phyloP scores from a whole-genome alignment of 2,113 vertebrate genomes.

The Myanophis thanlyinensis region DNA sequence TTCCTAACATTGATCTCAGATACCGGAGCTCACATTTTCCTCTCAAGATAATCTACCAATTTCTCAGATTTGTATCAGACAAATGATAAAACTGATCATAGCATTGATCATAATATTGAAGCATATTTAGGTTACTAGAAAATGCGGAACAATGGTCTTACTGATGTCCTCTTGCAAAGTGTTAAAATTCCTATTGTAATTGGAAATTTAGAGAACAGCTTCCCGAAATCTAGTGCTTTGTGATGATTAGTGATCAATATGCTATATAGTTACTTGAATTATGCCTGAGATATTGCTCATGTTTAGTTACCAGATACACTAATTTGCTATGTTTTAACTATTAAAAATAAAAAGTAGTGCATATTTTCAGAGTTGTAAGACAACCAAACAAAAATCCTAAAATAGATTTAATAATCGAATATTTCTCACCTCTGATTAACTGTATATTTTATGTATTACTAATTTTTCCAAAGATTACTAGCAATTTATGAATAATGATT shows the following conservation, averaged over 20 bases:
- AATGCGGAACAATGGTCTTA: background rate
- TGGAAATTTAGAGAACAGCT: background rate
- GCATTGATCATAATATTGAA: background rate
- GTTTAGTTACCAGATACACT: background rate
- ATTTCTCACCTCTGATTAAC: constrained; percentile 14
- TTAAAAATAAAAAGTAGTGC: constrained; percentile 18
- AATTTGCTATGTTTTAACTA: constrained; percentile 15
- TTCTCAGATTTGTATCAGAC: background rate
- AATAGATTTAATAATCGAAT: background rate
- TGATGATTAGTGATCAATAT: background rate
- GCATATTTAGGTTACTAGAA: too few species aligned
- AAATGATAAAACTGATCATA: background rate
- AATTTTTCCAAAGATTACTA: background rate
- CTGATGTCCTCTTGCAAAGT: background rate
- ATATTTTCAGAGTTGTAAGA: constrained; percentile 31
- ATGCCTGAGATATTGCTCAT: background rate
- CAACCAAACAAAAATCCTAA: constrained; percentile 17
- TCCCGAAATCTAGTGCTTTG: background rate
- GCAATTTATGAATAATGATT: background rate
- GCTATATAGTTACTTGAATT: background rate
- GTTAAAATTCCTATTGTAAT: background rate
- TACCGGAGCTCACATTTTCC: background rate
- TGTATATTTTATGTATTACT: background rate
- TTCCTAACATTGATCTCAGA: background rate
- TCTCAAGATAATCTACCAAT: background rate